Evolutionary conservation across 2,888 invertebrate species (phyloP).

Genomic region (Cheilosia urbana): DNA sequence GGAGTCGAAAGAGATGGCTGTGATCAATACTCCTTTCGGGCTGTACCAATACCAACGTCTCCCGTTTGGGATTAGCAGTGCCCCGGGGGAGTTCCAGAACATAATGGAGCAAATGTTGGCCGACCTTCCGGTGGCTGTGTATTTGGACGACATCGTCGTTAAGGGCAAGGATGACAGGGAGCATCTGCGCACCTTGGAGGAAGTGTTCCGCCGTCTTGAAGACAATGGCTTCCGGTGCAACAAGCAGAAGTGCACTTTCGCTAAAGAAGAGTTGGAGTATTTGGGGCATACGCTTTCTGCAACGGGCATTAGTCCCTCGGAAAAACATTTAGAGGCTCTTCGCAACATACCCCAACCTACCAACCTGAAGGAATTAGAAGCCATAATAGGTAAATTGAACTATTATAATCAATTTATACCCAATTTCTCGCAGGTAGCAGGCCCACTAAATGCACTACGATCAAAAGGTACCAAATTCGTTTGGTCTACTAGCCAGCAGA

Average conservation of each 20-base stretch:
- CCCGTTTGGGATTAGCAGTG: conserved; percentile 10
- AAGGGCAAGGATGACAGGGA: no score
- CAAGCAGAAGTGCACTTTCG: not conserved
- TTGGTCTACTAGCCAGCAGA: no score
- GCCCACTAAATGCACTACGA: no score
- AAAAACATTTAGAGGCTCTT: not conserved
- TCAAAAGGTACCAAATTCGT: no score
- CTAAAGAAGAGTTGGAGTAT: not conserved
- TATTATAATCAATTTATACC: no score
- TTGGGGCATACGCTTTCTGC: not conserved
- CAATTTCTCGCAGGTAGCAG: no score
- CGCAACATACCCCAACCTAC: not conserved
- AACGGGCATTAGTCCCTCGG: not conserved
- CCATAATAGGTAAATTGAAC: no score
- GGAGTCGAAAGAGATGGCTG: not conserved
- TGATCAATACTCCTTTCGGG: no score
- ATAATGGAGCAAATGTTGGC: conserved; percentile 20
- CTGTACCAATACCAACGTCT: not conserved
- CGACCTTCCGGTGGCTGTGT: not conserved
- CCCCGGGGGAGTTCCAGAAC: conserved; percentile 7
- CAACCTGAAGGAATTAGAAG: no score
- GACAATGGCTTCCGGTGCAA: not conserved
- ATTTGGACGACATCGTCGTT: no score
- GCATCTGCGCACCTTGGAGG: no score
- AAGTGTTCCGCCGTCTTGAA: not conserved